Base-by-base conservation (phyloP, 2,113 vertebrate genomes). In the Riparia riparia region DNA sequence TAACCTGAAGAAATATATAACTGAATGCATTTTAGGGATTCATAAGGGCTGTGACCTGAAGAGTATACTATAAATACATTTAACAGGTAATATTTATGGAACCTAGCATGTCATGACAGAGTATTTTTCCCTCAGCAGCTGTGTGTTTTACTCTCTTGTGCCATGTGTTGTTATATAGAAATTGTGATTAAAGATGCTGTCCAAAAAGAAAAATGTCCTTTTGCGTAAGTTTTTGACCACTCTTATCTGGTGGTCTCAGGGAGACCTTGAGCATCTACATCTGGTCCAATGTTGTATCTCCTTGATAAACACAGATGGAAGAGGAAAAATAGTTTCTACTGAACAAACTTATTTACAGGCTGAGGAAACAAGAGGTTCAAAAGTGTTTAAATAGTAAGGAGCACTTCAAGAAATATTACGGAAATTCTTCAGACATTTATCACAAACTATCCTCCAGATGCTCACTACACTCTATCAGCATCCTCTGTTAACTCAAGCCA, bases 351-450 rank as follows among this genome's bases (percentile, higher is more conserved):
- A 58, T 17, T 41, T 47, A 47, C 51, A 66, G 49, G 17, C 41
- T 34, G 51, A 88, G 24, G 72, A 88, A 90, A 63, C 1, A 0
- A 39, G 45, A 63, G 42, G 66, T 66, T 85, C 51, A 61, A 63
- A 88, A 70, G 21, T 17, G 41, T 77, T 77, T 80, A 24, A 14
- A 63, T 49, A 66, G 39, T 50, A 80, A 83, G 47, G 49, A 81
- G 15, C 10, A 37, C 26, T 93, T 92, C 51, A 92, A 81, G 93
- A 87, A 85, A 69, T 64, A 94, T 90, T 82, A 73, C 9, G 51
- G 39, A 88, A 94, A 88, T 82, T 86, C 82, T 94, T 96, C 90
- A 90, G 71, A 47, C 51, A 47, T 94, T 89, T 79, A 66, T 95
- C 71, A 72, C 58, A 76, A 84, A 37, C 29, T 42, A 17, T 66